Percentiles rank a stretch among this genome's conserved stretches.
These are phyloP conservation scores for Ciona savignyi DNA, from an alignment of 23 tunicate species.

Conservation along the genomic window DNA sequence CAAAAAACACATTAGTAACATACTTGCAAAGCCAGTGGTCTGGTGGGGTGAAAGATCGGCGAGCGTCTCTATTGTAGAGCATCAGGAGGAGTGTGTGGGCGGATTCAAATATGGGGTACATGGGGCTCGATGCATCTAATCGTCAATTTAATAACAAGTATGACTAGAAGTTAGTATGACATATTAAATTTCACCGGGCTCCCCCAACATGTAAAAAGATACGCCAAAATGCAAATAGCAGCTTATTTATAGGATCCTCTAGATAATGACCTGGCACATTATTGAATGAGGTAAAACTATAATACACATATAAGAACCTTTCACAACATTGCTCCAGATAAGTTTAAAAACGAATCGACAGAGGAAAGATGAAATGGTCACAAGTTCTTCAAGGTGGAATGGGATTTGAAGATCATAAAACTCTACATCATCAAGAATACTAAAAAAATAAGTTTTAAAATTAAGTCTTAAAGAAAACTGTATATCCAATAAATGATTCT, in stretches of 20 bases:
- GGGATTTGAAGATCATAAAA: slow-evolving; percentile 95
- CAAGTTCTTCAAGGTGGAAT: slow-evolving; percentile 88
- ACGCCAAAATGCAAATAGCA: too few species aligned
- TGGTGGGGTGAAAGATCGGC: slow-evolving; percentile 79
- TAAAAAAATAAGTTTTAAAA: too few species aligned
- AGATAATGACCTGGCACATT: too few species aligned
- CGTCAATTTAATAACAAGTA: too few species aligned
- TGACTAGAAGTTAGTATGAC: too few species aligned
- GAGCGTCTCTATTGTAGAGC: slow-evolving; percentile 85
- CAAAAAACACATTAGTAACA: background rate
- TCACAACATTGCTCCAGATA: slow-evolving; percentile 56
- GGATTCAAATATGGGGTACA: slow-evolving; percentile 72
- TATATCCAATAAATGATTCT: too few species aligned
- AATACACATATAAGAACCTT: too few species aligned
- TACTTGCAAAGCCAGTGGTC: slow-evolving; percentile 93
- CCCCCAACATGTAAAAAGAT: too few species aligned
- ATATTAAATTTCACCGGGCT: too few species aligned
- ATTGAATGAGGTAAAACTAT: too few species aligned
- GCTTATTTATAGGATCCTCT: too few species aligned
- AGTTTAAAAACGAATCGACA: slow-evolving; percentile 78
- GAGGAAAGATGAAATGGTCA: slow-evolving; percentile 80
- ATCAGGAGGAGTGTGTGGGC: slow-evolving; percentile 73
- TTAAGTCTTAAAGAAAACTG: too few species aligned
- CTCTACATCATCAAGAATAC: slow-evolving; percentile 95
- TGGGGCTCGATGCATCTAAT: slow-evolving; percentile 29